Conservation (phyloP, 2,797 vertebrate species). For the Pseudocheirus occidentalis region DNA sequence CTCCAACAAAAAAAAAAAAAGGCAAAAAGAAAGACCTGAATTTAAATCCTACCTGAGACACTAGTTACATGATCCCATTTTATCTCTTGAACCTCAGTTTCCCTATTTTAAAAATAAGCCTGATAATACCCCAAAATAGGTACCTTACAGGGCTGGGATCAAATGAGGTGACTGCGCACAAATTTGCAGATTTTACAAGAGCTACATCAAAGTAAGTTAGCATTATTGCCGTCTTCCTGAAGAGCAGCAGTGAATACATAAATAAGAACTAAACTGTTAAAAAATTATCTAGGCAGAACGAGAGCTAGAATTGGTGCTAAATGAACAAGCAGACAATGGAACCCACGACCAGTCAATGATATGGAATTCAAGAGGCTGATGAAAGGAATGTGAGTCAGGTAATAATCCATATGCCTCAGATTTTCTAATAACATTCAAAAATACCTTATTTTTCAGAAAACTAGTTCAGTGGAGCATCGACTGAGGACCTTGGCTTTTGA, state of each 20-base stretch:
- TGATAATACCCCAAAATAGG: background rate
- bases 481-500: background rate
- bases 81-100: background rate
- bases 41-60: background rate
- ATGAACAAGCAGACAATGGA: background rate
- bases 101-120: background rate
- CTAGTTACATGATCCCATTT: background rate
- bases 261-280: background rate
- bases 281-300: background rate
- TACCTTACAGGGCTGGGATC: background rate
- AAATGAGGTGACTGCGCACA: conserved; percentile 16
- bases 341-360: background rate
- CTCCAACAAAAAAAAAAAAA: no score
- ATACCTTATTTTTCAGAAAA: conserved; percentile 16
- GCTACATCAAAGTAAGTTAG: conserved; percentile 20
- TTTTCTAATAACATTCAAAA: conserved; percentile 16
- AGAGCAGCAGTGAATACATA: background rate
- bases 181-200: conserved; percentile 19
- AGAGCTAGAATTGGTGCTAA: conserved; percentile 39
- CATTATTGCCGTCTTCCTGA: conserved; percentile 31
- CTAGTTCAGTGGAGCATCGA: background rate
- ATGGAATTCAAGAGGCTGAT: background rate
- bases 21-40: background rate
- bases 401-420: background rate
- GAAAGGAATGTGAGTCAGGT: background rate